Base-by-base conservation (phyloP, 53 echinoderm and acorn worm species). In the Stichopus horrens region DNA sequence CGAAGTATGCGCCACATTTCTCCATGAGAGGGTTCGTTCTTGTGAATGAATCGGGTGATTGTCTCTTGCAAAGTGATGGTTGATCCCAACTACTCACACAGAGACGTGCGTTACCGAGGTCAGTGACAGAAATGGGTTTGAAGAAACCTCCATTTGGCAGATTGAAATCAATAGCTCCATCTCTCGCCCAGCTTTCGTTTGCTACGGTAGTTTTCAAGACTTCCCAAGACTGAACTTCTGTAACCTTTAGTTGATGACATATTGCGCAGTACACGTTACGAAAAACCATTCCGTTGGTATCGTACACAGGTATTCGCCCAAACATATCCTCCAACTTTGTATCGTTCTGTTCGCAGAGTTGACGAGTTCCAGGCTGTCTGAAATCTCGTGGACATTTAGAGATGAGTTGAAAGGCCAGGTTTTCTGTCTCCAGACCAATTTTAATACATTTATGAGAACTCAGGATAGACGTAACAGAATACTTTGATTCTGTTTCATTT, bases 181-280 rank as follows among this genome's bases (percentile, higher is more conserved):
- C 63, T 10, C 7, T 13, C 63, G 16, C 4, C 16, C 10, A 63
- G 7, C 11, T 10, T 63, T 63, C 63, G 63, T 16, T 5, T 63
- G 63, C 11, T 16, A 16, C 5, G 13, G 76, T 21, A 76, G 23
- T 76, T 76, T 7, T 6, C 21, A 23, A 37, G 13, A 76, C 37
- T 52, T 9, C 23, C 76, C 76, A 76, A 8, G 21, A 13, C 37
- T 37, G 53, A 52, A 76, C 11, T 7, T 76, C 76, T 76, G 37
- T 13, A 14, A 76, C 76, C 23, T 76, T 76, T 76, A 21, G 19
- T 14, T 23, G 21, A 23, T 76, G 76, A 23, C 76, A 76, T 4
- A 76, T 76, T 6, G 76, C 76, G 51, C 76, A 76, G 37, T 76
- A 76, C 51, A 76, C 76, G 76, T 76, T 76, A 4, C 53, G 19